Base-by-base conservation (phyloP, 2,113 vertebrate genomes). In the Collichthys lucidus region DNA sequence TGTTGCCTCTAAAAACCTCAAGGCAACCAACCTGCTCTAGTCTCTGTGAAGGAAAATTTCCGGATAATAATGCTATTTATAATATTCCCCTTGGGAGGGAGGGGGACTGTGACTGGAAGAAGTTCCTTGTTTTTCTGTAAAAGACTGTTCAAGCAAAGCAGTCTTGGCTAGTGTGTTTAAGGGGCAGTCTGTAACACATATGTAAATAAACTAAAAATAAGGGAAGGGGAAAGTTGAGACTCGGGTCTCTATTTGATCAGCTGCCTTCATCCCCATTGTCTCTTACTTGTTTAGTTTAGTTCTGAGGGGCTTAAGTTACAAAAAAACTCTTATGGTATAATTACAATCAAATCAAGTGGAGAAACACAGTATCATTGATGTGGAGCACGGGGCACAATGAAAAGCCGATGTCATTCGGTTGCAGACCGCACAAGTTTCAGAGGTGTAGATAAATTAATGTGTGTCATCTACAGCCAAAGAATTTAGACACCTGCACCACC, bases 11-110 rank as follows among this genome's bases (percentile, higher is more conserved):
- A 89, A 61, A 84, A 72, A 79, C 82, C 82, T 91, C 47, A 78
- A 86, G 83, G 86, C 80, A 79, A 86, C 75, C 64, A 84, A 70
- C 63, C 35, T 0, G 11, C 79, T 67, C 17, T 24, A 31, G 66
- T 80, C 82, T 61, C 47, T 65, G 62, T 65, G 74, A 85, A 80
- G 60, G 55, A 78, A 79, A 35, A 81, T 77, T 89, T 93, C 77
- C 40, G 52, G 79, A 79, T 85, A 83, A 87, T 89, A 88, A 84
- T 59, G 61, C 82, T 88, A 88, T 92, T 91, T 92, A 86, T 91
- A 91, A 89, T 83, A 63, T 64, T 79, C 3, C 57, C 81, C 83
- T 50, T n/a, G 6, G 19, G 71, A 15, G 29, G 26, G 42, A 19
- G 42, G n/a, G 9, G 78, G 72, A 81, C 46, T 81, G 5, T 17